phyloP scores from a whole-genome alignment of 2,797 vertebrate species.

The Euthynnus affinis region DNA sequence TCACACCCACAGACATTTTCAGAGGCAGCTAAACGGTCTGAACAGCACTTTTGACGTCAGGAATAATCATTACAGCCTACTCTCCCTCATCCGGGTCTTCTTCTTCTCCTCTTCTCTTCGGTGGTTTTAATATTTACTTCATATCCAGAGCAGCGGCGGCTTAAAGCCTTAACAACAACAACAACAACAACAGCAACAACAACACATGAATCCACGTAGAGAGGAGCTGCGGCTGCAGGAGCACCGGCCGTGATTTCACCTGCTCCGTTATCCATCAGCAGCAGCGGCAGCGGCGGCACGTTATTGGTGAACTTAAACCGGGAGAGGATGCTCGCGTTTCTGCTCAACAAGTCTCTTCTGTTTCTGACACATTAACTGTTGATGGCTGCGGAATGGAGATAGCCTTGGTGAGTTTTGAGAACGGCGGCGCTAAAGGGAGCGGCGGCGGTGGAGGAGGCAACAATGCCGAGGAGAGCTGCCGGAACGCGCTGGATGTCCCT shows the following conservation, averaged over 20 bases:
- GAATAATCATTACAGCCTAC: constrained; percentile 68
- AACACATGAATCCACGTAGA: constrained; percentile 39
- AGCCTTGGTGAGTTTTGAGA: constrained; percentile 93
- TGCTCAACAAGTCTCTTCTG: constrained; percentile 62
- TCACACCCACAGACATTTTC: constrained; percentile 62
- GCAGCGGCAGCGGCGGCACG: no score
- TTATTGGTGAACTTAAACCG: constrained; percentile 12
- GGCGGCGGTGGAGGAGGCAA: constrained; percentile 65
- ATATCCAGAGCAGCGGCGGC: constrained; percentile 51
- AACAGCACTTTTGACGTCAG: constrained; percentile 84
- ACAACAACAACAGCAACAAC: background rate
- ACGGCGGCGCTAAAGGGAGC: constrained; percentile 87
- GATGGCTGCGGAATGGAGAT: constrained; percentile 91
- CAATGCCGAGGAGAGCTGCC: constrained; percentile 78
- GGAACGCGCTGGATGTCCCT: constrained; percentile 79
- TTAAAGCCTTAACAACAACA: constrained; percentile 48
- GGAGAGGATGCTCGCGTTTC: constrained; percentile 57
- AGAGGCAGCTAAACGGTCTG: constrained; percentile 21
- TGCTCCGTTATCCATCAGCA: constrained; percentile 40
- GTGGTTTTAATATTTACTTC: constrained; percentile 68
- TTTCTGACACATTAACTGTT: constrained; percentile 55
- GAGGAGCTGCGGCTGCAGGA: constrained; percentile 8
- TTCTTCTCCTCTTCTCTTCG: constrained; percentile 60
- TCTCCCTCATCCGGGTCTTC: constrained; percentile 77
- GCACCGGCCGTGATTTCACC: background rate